Evolutionary conservation across 1,140 invertebrate species (phyloP).

Genomic region (Chironomus tepperi): DNA sequence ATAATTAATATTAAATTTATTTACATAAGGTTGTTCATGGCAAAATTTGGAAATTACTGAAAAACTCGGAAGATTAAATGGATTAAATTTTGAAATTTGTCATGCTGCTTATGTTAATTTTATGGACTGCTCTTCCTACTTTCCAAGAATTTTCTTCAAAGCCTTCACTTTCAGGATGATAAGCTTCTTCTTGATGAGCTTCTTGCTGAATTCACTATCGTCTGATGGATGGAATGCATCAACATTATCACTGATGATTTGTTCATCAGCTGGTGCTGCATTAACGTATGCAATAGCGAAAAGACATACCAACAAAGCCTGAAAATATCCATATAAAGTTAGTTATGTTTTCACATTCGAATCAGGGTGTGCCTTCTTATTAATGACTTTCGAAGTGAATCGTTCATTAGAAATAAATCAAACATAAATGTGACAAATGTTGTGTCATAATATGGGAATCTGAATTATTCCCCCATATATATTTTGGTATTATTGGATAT

Average conservation of each 20-base stretch:
- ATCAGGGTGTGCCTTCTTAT: background rate
- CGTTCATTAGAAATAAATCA: constrained; percentile 9
- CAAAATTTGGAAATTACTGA: no score
- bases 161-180: constrained; percentile 1
- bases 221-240: constrained; percentile 16
- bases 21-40: background rate
- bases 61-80: no score
- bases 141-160: background rate
- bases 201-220: constrained; percentile 22
- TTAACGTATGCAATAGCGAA: background rate
- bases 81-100: no score
- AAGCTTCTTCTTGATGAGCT: background rate
- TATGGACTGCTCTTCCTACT: background rate
- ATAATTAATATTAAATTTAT: constrained; percentile 3
- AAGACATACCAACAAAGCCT: background rate
- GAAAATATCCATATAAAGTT: background rate
- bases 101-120: no score
- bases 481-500: no score
- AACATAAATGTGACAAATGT: background rate
- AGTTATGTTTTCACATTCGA: no score
- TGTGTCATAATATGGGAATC: background rate
- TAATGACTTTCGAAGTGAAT: background rate
- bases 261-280: constrained; percentile 1
- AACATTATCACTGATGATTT: background rate
- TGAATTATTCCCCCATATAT: no score